phyloP scores from a whole-genome alignment of 2,888 invertebrate genomes.

The Catocala nupta region DNA sequence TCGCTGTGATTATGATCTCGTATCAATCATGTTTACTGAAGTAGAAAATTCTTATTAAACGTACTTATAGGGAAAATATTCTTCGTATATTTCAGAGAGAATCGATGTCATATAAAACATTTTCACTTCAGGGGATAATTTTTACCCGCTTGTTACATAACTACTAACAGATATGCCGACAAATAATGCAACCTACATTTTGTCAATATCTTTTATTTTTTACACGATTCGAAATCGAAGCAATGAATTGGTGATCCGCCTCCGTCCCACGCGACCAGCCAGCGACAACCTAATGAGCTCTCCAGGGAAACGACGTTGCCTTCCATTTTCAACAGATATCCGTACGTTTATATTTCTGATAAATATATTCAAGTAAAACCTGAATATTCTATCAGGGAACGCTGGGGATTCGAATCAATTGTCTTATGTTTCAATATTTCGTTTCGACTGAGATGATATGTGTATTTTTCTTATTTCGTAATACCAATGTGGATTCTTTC shows the following conservation, averaged over 20 bases:
- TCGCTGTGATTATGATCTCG: neutral
- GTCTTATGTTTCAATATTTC: conserved; percentile 51
- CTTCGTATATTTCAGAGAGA: too few relatives aligned
- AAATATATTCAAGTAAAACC: conserved; percentile 52
- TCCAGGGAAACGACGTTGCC: conserved; percentile 57
- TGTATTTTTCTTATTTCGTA: conserved; percentile 30
- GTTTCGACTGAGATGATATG: conserved; percentile 37
- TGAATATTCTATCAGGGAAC: conserved; percentile 52
- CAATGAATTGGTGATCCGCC: conserved; percentile 59
- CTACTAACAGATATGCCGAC: neutral
- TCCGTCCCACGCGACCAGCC: conserved; percentile 51
- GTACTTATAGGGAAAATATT: neutral
- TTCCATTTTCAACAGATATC: conserved; percentile 62
- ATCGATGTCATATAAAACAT: too few relatives aligned
- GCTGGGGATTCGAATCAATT: conserved; percentile 50
- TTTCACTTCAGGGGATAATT: too few relatives aligned
- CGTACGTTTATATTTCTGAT: conserved; percentile 53
- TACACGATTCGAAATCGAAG: conserved; percentile 61
- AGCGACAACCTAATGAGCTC: conserved; percentile 72
- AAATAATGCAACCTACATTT: conserved; percentile 34
- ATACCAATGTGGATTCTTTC: conserved; percentile 16
- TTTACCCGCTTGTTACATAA: neutral
- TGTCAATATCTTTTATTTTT: conserved; percentile 50
- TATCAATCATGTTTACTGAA: neutral
- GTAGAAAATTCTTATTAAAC: neutral